A percentile compares a stretch with the other conserved stretches of the same genome.
phyloP scores from a whole-genome alignment of 2,888 invertebrate genomes.

The Blera fallax region DNA sequence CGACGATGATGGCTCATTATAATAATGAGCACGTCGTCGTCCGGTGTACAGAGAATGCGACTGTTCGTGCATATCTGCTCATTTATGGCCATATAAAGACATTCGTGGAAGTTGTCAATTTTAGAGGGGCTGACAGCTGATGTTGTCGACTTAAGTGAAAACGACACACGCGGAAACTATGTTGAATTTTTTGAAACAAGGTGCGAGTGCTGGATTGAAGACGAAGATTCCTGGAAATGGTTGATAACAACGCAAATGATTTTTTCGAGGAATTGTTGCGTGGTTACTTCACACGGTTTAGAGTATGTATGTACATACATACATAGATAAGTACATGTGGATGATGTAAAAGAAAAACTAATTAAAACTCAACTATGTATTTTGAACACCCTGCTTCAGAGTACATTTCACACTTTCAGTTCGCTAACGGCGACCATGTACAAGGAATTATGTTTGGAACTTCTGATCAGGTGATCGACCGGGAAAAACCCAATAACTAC shows the following conservation, averaged over 20 bases:
- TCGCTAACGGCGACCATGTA: no score
- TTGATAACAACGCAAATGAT: not conserved
- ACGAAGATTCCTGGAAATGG: not conserved
- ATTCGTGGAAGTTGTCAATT: constrained; percentile 43
- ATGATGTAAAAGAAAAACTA: no score
- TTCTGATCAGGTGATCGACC: no score
- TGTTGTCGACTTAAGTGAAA: constrained; percentile 27
- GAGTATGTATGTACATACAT: no score
- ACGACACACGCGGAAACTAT: constrained; percentile 29
- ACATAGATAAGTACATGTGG: no score
- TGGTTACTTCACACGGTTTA: not conserved
- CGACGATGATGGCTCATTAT: constrained; percentile 50
- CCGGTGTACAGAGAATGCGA: not conserved
- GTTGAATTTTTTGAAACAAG: not conserved
- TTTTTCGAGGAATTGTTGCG: not conserved
- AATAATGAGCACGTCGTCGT: constrained; percentile 49
- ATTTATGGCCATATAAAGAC: constrained; percentile 31
- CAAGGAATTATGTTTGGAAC: no score
- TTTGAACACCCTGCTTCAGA: no score
- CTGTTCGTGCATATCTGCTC: constrained; percentile 20
- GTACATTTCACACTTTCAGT: no score
- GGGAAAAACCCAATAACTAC: no score
- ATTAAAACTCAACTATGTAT: no score
- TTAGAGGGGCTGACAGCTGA: constrained; percentile 12
- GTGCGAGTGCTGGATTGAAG: not conserved